A percentile compares a stretch with the other conserved stretches of the same genome.
phyloP scores from a whole-genome alignment of 2,797 vertebrate genomes.

The Phylloscopus collybita region DNA sequence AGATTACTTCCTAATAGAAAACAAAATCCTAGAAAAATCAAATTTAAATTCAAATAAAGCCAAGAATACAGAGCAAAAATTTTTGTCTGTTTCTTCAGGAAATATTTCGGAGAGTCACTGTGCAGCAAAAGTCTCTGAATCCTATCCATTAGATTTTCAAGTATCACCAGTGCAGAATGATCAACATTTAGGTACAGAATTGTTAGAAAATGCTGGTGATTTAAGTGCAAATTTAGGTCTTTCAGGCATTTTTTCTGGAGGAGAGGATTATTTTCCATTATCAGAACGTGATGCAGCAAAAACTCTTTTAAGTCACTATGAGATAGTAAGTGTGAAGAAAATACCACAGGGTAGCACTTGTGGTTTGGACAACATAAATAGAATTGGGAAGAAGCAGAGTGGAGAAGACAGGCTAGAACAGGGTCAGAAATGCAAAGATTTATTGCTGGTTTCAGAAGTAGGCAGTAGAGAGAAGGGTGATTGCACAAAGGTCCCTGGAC shows the following conservation, averaged over 20 bases:
- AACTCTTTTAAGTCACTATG: not conserved
- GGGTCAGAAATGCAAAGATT: not conserved
- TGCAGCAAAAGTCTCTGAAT: not conserved
- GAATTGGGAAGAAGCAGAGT: not conserved
- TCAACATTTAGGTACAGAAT: not conserved
- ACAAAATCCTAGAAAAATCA: not conserved
- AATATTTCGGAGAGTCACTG: not conserved
- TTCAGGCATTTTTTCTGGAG: not conserved
- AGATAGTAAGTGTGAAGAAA: not conserved
- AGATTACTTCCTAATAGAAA: not conserved
- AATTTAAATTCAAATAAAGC: not conserved
- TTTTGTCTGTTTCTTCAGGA: not conserved
- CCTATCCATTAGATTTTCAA: not conserved
- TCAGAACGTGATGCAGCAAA: not conserved
- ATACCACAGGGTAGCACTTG: not conserved
- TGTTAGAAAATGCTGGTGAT: not conserved
- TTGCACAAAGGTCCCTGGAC: not conserved
- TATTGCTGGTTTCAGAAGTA: not conserved
- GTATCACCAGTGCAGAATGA: not conserved
- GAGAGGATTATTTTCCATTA: not conserved
- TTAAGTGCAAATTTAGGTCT: not conserved
- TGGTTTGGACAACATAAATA: not conserved
- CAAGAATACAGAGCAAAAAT: not conserved
- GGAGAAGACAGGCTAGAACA: not conserved
- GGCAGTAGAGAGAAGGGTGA: not conserved